phyloP scores from a whole-genome alignment of 2,797 vertebrate species.

The Peromyscus nudipes region DNA sequence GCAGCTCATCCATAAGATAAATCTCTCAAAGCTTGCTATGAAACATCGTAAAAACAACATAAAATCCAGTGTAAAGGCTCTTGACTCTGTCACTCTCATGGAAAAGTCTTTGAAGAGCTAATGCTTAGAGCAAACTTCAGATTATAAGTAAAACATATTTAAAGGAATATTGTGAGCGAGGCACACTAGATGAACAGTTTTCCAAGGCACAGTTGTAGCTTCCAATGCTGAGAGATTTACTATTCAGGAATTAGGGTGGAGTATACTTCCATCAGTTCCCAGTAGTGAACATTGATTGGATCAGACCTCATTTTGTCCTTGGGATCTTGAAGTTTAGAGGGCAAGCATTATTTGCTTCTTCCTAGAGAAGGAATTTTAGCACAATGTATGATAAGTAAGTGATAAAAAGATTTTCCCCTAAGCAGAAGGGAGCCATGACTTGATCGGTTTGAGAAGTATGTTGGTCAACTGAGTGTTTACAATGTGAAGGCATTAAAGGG shows the following conservation, averaged over 20 bases:
- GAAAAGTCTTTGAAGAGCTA: background rate
- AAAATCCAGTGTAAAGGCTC: background rate
- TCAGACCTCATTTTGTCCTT: background rate
- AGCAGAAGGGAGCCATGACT: background rate
- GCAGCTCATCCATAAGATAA: background rate
- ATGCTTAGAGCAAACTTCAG: background rate
- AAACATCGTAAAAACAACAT: background rate
- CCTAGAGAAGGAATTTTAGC: background rate
- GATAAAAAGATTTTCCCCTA: background rate
- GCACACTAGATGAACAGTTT: background rate
- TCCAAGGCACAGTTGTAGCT: background rate
- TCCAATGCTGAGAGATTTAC: background rate
- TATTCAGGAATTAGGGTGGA: background rate
- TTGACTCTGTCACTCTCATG: too few species aligned
- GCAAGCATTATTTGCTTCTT: background rate
- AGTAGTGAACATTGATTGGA: background rate
- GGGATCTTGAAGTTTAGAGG: too few species aligned
- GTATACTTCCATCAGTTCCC: too few species aligned
- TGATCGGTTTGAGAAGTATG: background rate
- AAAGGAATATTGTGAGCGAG: too few species aligned
- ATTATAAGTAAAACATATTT: background rate
- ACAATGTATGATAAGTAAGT: background rate
- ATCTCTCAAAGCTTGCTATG: fast-evolving
- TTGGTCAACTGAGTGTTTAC: background rate
- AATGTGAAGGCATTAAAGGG: background rate